Conservation (phyloP, 2,797 vertebrate species). For the Muscicapa comitata region DNA sequence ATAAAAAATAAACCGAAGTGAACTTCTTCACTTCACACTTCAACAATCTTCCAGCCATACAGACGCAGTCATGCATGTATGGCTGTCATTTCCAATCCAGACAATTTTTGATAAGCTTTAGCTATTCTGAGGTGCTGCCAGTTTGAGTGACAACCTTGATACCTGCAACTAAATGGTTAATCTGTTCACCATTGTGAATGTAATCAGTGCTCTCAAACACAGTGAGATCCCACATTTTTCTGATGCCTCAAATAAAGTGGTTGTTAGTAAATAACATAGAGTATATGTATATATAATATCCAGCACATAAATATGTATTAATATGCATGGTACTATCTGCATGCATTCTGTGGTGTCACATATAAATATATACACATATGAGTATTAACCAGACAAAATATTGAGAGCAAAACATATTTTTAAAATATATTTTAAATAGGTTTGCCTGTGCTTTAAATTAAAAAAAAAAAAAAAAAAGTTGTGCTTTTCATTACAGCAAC, state of each 20-base stretch:
- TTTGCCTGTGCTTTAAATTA: not conserved
- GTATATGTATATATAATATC: not conserved
- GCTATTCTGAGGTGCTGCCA: conserved; percentile 63
- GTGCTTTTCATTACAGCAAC: not conserved
- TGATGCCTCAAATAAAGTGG: conserved; percentile 15
- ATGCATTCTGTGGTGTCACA: not conserved
- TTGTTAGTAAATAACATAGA: not conserved
- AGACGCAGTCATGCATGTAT: conserved; percentile 65
- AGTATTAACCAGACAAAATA: not conserved
- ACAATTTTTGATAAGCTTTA: conserved; percentile 65
- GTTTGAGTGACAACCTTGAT: conserved; percentile 65
- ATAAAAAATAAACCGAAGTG: conserved; percentile 56
- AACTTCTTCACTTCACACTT: conserved; percentile 66
- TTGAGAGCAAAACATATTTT: not conserved
- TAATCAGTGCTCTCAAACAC: conserved; percentile 15
- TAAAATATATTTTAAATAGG: not conserved
- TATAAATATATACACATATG: not conserved
- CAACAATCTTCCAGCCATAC: conserved; percentile 54
- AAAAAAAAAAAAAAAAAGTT: not conserved
- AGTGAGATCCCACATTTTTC: conserved; percentile 21
- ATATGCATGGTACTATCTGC: not conserved
- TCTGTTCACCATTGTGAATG: conserved; percentile 57
- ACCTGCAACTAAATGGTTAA: conserved; percentile 67
- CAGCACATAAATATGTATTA: not conserved
- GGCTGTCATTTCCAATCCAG: conserved; percentile 67